These are phyloP conservation scores for Copsychus sechellarum DNA, from an alignment of 2,113 vertebrate species.

Conservation along the genomic window DNA sequence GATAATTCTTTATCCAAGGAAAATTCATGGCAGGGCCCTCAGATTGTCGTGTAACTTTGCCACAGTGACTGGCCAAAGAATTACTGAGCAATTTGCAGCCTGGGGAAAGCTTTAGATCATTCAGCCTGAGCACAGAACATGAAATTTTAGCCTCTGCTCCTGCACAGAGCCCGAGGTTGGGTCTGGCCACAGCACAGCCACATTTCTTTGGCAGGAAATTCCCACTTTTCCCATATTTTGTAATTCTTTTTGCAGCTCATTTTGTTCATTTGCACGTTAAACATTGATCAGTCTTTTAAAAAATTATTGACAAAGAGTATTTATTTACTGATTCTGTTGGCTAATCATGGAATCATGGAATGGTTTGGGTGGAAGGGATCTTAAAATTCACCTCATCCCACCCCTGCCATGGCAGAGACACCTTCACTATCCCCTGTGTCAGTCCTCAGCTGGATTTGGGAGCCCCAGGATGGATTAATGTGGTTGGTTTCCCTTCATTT, in stretches of 20 bases:
- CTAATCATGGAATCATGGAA: not conserved
- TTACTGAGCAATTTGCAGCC: not conserved
- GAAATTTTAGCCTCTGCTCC: not conserved
- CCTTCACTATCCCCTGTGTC: not conserved
- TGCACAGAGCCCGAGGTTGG: not conserved
- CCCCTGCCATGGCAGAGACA: not conserved
- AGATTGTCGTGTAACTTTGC: not conserved
- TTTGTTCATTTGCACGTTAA: not conserved
- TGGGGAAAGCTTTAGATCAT: not conserved
- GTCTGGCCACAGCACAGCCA: not conserved
- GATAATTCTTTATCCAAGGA: not conserved
- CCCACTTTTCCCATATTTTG: not conserved
- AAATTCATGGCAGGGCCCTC: not conserved
- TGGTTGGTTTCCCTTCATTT: not conserved
- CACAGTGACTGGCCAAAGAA: not conserved
- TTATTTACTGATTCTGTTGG: not conserved
- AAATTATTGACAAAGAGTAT: not conserved
- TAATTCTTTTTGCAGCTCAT: not conserved
- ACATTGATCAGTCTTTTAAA: not conserved
- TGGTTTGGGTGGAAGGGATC: not conserved
- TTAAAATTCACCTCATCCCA: not conserved
- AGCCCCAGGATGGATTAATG: not conserved
- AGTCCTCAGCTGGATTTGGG: not conserved
- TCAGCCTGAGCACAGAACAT: not conserved
- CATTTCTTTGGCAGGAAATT: not conserved